Evolutionary conservation across 2,113 vertebrate species (phyloP).

Genomic region (Paratilapia polleni): DNA sequence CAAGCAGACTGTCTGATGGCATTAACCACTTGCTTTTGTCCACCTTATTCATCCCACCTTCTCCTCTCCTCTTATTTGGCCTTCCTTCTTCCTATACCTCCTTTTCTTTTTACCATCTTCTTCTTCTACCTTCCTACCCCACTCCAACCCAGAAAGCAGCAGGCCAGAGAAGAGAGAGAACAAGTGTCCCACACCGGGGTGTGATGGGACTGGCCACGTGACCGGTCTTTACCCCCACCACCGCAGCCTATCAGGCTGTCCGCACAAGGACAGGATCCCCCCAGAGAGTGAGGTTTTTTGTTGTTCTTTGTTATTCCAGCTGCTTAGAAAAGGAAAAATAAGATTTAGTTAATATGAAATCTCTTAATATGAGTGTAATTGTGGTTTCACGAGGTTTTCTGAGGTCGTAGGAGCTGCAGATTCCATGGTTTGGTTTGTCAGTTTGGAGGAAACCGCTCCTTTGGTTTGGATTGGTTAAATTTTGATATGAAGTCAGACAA

Average conservation of each 20-base stretch:
- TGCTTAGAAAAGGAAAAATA: conserved; percentile 14
- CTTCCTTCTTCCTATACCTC: not conserved
- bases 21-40: conserved; percentile 67
- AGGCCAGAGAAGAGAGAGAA: conserved; percentile 95
- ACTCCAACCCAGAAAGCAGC: conserved; percentile 83
- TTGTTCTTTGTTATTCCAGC: conserved; percentile 7
- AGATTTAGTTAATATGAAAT: not conserved
- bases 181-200: conserved; percentile 97
- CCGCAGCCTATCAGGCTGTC: conserved; percentile 97
- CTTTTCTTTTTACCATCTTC: not conserved
- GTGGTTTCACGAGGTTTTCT: not conserved
- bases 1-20: conserved; percentile 71
- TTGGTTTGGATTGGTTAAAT: not conserved
- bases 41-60: conserved; percentile 45
- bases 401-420: not conserved
- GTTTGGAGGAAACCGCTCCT: not conserved
- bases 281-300: conserved; percentile 91
- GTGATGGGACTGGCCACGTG: conserved; percentile 96
- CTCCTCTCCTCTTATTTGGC: not conserved
- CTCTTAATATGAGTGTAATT: not conserved
- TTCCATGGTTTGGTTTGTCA: not conserved
- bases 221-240: conserved; percentile 98
- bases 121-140: not conserved
- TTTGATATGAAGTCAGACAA: not conserved
- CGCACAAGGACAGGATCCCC: conserved; percentile 98